Base-by-base conservation (phyloP, 92 coral and sea anemone genomes). In the Porites lobata region DNA sequence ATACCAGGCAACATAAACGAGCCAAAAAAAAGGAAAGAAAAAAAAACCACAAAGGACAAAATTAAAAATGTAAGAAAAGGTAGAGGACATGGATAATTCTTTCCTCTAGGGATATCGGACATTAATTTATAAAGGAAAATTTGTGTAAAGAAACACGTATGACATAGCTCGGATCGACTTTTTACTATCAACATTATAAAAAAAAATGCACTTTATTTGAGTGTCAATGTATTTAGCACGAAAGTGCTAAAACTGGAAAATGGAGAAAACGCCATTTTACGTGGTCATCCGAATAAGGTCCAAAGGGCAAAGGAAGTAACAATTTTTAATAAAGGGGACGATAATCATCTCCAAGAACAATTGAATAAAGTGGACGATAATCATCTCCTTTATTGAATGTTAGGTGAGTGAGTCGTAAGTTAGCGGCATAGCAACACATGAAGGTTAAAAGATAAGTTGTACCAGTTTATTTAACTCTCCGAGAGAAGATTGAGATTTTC, bases 341-440 rank as follows among this genome's bases (percentile, higher is more conserved):
- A n/a, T n/a, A n/a, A n/a, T n/a, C n/a, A n/a, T n/a, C n/a, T n/a
- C n/a, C 57, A 54, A 26, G 15, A 83, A 72, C 21, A 73, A 71
- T 2, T 18, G 17, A 71, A 71, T 71, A 71, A 2, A 32, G 68
- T 13, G 21, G 26, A 73, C 69, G 19, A 59, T 56, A 6, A 43
- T 47, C 72, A 43, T 47, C 72, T 18, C 9, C 62, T 63, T 38
- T 83, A 83, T 83, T 83, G 61, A 43, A 73, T 83, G 20, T 72
- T 72, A 72, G 38, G 58, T 2, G 75, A 15, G 76, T 12, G 47
- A 38, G 47, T 38, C 47, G 47, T 4, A 38, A 38, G 47, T 38
- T 38, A 24, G 75, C 50, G 76, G 53, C 72, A 21, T 67, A 38
- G 18, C 59, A 78, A 78, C 57, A 64, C 58, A 43, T 12, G 21